Evolutionary conservation across 2,113 vertebrate genomes (phyloP).

Genomic region (Bungarus multicinctus): DNA sequence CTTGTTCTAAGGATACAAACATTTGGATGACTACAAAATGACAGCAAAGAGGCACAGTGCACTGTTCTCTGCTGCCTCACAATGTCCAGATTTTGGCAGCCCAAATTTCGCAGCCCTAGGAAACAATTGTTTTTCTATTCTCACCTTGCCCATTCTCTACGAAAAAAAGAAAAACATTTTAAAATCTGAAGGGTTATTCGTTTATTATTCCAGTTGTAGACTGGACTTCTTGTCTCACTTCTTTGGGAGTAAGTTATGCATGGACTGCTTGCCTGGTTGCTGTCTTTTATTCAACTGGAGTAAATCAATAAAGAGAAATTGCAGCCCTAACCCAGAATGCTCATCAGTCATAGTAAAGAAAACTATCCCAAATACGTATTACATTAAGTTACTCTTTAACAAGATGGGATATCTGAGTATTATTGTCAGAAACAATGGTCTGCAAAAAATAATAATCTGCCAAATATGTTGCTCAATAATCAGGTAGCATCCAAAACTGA

Average conservation of each 20-base stretch:
- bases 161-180: background rate
- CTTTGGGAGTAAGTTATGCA: background rate
- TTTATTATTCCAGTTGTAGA: background rate
- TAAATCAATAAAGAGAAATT: background rate
- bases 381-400: background rate
- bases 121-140: background rate
- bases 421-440: background rate
- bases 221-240: background rate
- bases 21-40: background rate
- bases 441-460: background rate
- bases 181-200: background rate
- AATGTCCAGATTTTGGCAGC: background rate
- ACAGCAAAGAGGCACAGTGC: background rate
- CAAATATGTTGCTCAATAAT: background rate
- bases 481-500: background rate
- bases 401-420: background rate
- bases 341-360: background rate
- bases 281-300: background rate
- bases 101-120: background rate
- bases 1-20: background rate
- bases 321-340: background rate
- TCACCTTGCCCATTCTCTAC: background rate
- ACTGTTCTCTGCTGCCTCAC: background rate
- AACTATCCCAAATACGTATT: background rate
- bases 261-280: background rate